Evolutionary conservation across 2,113 vertebrate species (phyloP).

Genomic region (Corythaeola cristata): DNA sequence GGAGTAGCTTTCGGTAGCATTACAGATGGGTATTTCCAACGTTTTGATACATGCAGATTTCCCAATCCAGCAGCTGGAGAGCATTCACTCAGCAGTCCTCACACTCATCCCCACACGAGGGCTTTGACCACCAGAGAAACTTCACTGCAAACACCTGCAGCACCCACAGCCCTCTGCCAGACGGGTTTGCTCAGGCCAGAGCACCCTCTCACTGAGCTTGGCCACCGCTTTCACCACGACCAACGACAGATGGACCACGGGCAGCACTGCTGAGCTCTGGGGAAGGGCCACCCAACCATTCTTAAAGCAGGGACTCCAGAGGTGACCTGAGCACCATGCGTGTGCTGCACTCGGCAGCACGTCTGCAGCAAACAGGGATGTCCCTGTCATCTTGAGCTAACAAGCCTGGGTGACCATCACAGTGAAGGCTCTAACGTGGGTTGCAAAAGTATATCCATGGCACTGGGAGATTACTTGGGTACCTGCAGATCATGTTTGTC

Average conservation of each 20-base stretch:
- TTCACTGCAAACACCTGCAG: background rate
- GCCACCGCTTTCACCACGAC: background rate
- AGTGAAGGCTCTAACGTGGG: accelerated
- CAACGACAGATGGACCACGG: accelerated
- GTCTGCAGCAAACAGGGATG: background rate
- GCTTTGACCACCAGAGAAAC: accelerated
- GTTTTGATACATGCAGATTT: background rate
- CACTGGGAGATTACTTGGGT: background rate
- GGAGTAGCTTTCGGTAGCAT: accelerated
- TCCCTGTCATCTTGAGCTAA: background rate
- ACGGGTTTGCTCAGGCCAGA: background rate
- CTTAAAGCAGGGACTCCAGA: background rate
- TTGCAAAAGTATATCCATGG: background rate
- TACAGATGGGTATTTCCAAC: background rate
- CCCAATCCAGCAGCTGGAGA: background rate
- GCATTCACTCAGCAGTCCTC: background rate
- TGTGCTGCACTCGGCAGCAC: accelerated
- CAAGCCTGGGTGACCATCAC: background rate
- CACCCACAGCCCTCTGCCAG: background rate
- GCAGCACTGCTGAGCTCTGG: background rate
- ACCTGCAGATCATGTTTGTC: background rate
- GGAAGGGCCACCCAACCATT: background rate
- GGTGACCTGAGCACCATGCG: accelerated
- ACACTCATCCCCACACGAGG: no score
- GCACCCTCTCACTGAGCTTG: accelerated